A percentile compares a stretch with the other conserved stretches of the same genome.
Conservation (phyloP, 2,113 vertebrate species). For the Periophthalmus modestus region DNA sequence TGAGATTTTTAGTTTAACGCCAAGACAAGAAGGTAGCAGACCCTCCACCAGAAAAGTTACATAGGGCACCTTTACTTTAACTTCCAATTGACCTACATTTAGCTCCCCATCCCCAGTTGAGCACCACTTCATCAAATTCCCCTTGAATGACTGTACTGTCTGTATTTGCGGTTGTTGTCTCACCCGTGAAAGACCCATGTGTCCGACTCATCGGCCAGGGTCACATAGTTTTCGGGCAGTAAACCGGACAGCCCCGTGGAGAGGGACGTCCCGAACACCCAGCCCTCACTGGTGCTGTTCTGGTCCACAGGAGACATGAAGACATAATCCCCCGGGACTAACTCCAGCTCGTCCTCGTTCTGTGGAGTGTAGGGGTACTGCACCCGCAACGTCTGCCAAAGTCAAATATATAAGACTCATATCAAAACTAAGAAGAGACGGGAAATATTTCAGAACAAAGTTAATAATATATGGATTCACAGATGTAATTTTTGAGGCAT, state of each 20-base stretch:
- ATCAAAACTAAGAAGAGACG: not conserved
- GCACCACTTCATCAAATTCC: not conserved
- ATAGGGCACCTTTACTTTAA: not conserved
- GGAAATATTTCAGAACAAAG: not conserved
- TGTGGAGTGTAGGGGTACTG: conserved; percentile 93
- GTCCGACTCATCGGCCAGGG: conserved; percentile 88
- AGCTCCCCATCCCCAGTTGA: not conserved
- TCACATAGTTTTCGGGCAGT: conserved; percentile 94
- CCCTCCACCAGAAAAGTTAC: too few relatives aligned
- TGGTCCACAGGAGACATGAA: conserved; percentile 93
- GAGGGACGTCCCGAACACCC: conserved; percentile 90
- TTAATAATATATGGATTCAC: not conserved
- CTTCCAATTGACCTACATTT: not conserved
- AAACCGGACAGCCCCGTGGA: conserved; percentile 88
- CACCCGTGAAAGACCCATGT: conserved; percentile 95
- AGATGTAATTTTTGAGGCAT: not conserved
- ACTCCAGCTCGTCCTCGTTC: conserved; percentile 93
- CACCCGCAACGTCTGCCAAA: conserved; percentile 85
- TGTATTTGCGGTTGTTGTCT: conserved; percentile 35
- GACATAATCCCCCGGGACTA: conserved; percentile 90
- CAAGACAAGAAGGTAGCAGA: too few relatives aligned
- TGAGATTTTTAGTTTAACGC: too few relatives aligned
- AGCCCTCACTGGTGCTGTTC: conserved; percentile 89
- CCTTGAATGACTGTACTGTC: not conserved
- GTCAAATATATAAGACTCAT: not conserved